Conservation (phyloP, 2,797 vertebrate genomes). For the Anas capensis region DNA sequence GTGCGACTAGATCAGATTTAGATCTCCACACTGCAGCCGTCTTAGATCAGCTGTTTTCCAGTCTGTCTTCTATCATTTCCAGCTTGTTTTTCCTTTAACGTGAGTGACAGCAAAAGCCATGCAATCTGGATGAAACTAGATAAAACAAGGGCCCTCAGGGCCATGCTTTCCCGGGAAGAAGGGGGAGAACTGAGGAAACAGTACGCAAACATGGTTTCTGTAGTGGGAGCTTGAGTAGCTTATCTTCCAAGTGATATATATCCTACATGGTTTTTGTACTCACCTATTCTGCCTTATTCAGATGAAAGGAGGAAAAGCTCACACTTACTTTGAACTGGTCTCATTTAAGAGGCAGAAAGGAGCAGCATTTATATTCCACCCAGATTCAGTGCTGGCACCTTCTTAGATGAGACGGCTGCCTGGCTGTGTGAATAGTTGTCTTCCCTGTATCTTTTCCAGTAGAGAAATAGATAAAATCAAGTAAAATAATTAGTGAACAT, state of each 20-base stretch:
- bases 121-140: neutral
- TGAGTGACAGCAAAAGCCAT: neutral
- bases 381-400: neutral
- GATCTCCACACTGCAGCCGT: neutral
- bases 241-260: neutral
- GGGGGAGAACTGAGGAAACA: neutral
- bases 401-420: neutral
- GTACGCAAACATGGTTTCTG: neutral
- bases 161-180: neutral
- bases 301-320: neutral
- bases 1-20: neutral
- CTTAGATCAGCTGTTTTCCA: neutral
- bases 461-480: neutral
- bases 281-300: neutral
- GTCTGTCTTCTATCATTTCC: neutral
- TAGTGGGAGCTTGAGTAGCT: neutral
- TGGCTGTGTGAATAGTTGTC: neutral
- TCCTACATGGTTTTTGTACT: neutral
- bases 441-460: neutral
- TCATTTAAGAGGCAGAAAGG: neutral
- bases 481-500: neutral
- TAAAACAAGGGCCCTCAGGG: neutral
- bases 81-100: slow-evolving; percentile 9
- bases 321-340: neutral
- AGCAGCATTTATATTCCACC: neutral